phyloP scores from a whole-genome alignment of 1,140 invertebrate species.

The Pteromalus puparum region DNA sequence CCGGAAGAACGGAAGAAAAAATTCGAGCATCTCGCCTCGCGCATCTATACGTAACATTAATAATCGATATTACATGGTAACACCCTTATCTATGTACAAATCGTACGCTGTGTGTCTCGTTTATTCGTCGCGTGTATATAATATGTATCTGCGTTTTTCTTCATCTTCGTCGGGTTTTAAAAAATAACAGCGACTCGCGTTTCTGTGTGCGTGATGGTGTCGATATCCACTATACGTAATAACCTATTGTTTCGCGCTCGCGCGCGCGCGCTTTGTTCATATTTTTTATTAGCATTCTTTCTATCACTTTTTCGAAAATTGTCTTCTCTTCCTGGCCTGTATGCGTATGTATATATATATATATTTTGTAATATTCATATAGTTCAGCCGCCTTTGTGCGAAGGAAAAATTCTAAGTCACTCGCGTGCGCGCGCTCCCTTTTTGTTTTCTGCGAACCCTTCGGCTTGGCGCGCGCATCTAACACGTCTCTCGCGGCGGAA shows the following conservation, averaged over 20 bases:
- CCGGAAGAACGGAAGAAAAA: not conserved
- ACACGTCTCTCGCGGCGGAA: not conserved
- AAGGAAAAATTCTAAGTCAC: conserved; percentile 28
- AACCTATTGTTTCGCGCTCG: not conserved
- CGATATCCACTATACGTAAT: not conserved
- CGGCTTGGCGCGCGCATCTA: not conserved
- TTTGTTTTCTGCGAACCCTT: not conserved
- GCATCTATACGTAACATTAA: not conserved
- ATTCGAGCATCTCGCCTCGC: conserved; percentile 24
- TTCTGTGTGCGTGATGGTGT: not conserved
- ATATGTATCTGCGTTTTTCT: not conserved
- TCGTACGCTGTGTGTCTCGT: conserved; percentile 37
- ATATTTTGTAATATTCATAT: not conserved
- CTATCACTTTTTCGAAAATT: conserved; percentile 29
- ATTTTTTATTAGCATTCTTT: not conserved
- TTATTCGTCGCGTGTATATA: not conserved
- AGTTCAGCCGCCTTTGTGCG: not conserved
- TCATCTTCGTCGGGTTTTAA: conserved; percentile 41
- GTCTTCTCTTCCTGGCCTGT: not conserved
- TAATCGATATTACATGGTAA: conserved; percentile 20
- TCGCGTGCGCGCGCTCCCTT: not conserved
- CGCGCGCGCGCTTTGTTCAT: not conserved
- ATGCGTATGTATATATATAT: not conserved
- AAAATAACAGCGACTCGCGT: conserved; percentile 50
- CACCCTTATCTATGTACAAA: conserved; percentile 50